These are phyloP conservation scores for Ectemnius cavifrons DNA, from an alignment of 2,888 invertebrate species.

Conservation along the genomic window DNA sequence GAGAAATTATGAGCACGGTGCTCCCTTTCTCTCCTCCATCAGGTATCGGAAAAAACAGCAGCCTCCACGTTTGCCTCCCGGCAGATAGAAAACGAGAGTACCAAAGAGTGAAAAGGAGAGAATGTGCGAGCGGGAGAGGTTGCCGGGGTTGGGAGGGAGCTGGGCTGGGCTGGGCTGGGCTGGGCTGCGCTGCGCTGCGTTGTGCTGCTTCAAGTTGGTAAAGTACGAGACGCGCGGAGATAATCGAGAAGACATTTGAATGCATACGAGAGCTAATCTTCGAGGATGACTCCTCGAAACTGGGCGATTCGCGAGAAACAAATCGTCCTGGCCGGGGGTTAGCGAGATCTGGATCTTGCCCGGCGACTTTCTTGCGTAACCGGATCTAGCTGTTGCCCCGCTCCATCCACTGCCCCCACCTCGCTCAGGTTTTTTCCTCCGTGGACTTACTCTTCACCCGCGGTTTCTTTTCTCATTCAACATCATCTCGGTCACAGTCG, in stretches of 20 bases:
- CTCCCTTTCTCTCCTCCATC: too few relatives aligned
- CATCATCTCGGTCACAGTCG: conserved; percentile 17
- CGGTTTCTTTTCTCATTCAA: neutral
- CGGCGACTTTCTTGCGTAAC: conserved; percentile 68
- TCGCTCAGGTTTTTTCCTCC: conserved; percentile 10
- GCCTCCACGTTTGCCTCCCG: too few relatives aligned
- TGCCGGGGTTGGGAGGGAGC: too few relatives aligned
- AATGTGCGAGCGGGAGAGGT: too few relatives aligned
- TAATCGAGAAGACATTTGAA: neutral
- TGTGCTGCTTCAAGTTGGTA: too few relatives aligned
- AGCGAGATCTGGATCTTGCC: conserved; percentile 67
- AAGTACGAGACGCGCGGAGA: neutral
- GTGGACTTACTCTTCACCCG: conserved; percentile 11
- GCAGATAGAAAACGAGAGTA: too few relatives aligned
- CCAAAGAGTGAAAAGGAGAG: too few relatives aligned
- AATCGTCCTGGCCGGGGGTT: conserved; percentile 60
- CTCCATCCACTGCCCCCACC: conserved; percentile 25
- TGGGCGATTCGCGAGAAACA: conserved; percentile 56
- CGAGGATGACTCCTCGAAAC: conserved; percentile 38
- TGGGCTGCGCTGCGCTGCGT: too few relatives aligned
- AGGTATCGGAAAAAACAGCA: too few relatives aligned
- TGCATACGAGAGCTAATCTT: conserved; percentile 21
- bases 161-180: too few relatives aligned
- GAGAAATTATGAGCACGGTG: neutral
- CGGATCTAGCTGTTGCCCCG: conserved; percentile 55